Base-by-base conservation (phyloP, 23 tunicate genomes). In the Styela clava region DNA sequence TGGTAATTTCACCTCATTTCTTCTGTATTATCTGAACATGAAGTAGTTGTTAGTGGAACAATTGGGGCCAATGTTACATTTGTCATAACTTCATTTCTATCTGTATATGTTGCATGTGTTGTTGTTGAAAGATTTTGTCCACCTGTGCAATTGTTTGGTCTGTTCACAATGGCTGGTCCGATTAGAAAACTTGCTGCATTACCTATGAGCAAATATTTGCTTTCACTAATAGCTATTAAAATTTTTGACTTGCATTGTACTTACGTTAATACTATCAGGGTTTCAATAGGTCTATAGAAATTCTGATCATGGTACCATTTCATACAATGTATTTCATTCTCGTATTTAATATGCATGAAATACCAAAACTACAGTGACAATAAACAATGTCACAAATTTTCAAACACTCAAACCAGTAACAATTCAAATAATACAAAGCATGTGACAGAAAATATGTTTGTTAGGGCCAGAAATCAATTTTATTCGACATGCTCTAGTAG, bases 111-210 rank as follows among this genome's bases (percentile, higher is more conserved):
- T 0, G 65, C 36, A 24, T 30, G 31, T 0, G 31, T 5, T 1
- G 81, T 1, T 16, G 30, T 1, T 24, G 65, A 33, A 21, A 44
- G 18, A 52, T 44, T 52, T 16, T 9, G 37, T 9, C 0, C 34
- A 29, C n/a, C 21, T 0, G 81, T 33, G 52, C 81, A 76, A 52
- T 76, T 76, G 62, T 25, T 76, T 9, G 81, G 81, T 26, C 25
- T 29, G 0, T 44, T 29, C 12, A 76, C 81, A 20, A 76, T 76
- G 5, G 81, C 81, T 20, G 81, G 81, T 16, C 81, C 81, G 44
- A 76, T 76, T n/a, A 76, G 0, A 76, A 33, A 76, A 52, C 81
- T 76, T 18, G 44, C 16, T 21, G 81, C 81, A 52, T 76, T 76
- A 21, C 81, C 81, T 76, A 64, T 67, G 31, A 67, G 31, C 0